Base-by-base conservation (phyloP, 2,888 invertebrate species). In the Luffia ferchaultella region DNA sequence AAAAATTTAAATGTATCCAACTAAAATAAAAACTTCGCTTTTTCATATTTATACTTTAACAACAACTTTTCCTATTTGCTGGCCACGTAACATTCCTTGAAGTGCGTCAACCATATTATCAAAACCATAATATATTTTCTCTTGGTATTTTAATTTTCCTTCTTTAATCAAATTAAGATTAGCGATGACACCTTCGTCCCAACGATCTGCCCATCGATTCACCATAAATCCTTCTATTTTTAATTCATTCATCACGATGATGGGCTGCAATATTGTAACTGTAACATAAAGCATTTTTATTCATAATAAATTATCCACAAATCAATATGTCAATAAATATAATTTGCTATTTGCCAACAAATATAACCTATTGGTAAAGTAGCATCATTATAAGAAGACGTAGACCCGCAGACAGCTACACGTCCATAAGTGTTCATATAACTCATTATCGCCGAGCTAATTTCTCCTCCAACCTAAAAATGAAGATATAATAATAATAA, bases 21-120 rank as follows among this genome's bases (percentile, higher is more conserved):
- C n/a, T n/a, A n/a, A n/a, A n/a, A n/a, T n/a, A n/a, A n/a, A n/a
- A n/a, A n/a, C n/a, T n/a, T n/a, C n/a, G n/a, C n/a, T n/a, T n/a
- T n/a, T n/a, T n/a, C n/a, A n/a, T n/a, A n/a, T n/a, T n/a, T 71
- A 87, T 1, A 80, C 86, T 77, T 88, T 87, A 12, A 92, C 87
- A 53, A 92, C 68, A 30, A 90, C 89, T 79, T 92, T 92, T 48
- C 92, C 92, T 18, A 80, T 82, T 68, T 90, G 92, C 60, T 88
- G 86, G 40, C 92, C 92, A 50, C 75, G 67, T 5, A 86, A 70
- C 65, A 92, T 83, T 15, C 87, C 89, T 50, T 87, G 77, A 53
- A 92, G 87, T 41, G 92, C 91, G 46, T 88, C 80, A 1, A 90
- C 89, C 86, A 90, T 89, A 58, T 90, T 90, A 55, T 91, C 90